Conservation (phyloP, 2,888 invertebrate species). For the Stenchaetothrips biformis region DNA sequence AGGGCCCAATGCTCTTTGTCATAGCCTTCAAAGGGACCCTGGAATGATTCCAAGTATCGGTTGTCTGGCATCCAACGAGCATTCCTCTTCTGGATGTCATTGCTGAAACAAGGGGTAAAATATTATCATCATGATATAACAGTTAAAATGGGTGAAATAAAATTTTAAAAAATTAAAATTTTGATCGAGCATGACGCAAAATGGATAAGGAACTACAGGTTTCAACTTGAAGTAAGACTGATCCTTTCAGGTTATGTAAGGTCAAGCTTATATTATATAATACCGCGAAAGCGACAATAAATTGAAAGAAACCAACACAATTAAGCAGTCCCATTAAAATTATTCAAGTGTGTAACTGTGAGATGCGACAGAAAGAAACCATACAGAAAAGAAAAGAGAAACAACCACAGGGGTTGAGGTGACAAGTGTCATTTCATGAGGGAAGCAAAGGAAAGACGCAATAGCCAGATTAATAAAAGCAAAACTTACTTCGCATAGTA, state of each 20-base stretch:
- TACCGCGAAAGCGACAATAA: not conserved
- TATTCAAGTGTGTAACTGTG: not conserved
- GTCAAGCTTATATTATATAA: not conserved
- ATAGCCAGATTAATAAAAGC: not conserved
- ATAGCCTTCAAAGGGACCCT: not conserved
- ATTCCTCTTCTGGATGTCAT: conserved; percentile 7
- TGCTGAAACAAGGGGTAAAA: not conserved
- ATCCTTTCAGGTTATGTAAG: not conserved
- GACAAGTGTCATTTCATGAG: not conserved
- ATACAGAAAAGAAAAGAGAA: not conserved
- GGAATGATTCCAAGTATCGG: not conserved
- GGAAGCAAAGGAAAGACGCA: not conserved
- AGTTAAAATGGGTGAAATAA: not conserved
- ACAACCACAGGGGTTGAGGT: not conserved
- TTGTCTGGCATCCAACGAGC: not conserved
- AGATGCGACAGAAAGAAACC: not conserved
- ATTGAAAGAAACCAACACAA: not conserved
- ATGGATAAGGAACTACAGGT: not conserved
- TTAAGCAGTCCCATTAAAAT: not conserved
- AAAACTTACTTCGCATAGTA: not conserved
- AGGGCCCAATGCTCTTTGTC: not conserved
- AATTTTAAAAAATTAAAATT: not conserved
- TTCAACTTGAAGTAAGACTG: not conserved
- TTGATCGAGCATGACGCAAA: not conserved
- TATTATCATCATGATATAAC: not conserved